Conservation (phyloP, 2,113 vertebrate genomes). For the Malurus alboscapulatus region DNA sequence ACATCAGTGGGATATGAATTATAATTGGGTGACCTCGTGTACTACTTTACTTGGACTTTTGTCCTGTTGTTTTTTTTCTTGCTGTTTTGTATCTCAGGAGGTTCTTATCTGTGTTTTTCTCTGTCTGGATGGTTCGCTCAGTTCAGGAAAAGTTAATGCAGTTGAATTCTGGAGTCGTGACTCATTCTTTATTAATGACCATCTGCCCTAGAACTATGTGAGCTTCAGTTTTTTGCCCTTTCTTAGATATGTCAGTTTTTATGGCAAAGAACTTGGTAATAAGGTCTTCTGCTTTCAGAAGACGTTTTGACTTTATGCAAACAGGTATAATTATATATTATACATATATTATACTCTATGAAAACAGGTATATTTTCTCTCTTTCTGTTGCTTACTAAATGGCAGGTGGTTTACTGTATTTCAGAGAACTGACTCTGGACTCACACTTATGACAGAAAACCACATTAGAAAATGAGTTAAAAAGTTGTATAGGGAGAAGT, state of each 20-base stretch:
- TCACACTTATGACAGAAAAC: neutral
- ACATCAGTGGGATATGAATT: neutral
- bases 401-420: neutral
- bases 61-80: neutral
- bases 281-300: neutral
- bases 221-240: neutral
- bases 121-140: neutral
- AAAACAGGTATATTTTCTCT: neutral
- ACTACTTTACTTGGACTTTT: neutral
- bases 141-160: neutral
- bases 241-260: neutral
- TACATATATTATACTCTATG: neutral
- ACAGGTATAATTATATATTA: neutral
- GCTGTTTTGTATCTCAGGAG: neutral
- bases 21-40: neutral
- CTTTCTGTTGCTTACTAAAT: neutral
- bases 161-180: neutral
- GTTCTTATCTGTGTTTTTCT: neutral
- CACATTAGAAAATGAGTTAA: neutral
- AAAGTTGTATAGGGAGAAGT: neutral
- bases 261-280: neutral
- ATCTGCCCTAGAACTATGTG: neutral
- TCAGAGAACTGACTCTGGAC: neutral
- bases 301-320: neutral
- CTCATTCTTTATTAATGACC: neutral